Percentiles rank a stretch among this genome's conserved stretches.
phyloP scores from a whole-genome alignment of 2,113 vertebrate genomes.

The Euleptes europaea region DNA sequence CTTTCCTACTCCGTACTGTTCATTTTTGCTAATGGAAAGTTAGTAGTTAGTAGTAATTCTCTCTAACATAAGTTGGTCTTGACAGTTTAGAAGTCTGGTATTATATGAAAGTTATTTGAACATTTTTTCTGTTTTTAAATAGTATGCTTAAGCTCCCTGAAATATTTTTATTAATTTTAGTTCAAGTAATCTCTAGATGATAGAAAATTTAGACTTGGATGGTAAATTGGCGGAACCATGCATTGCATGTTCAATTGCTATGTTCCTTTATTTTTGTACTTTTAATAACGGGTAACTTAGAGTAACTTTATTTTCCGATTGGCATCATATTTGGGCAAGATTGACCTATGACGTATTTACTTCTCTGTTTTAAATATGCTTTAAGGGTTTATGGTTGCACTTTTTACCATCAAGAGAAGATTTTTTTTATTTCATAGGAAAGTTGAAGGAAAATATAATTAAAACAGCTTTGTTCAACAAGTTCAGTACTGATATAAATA shows the following conservation, averaged over 20 bases:
- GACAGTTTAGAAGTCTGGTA: neutral
- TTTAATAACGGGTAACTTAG: neutral
- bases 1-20: neutral
- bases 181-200: neutral
- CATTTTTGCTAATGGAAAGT: neutral
- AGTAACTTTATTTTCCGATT: neutral
- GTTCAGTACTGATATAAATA: neutral
- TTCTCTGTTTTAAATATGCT: no score
- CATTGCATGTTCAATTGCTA: neutral
- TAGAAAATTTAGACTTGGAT: neutral
- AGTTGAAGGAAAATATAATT: neutral
- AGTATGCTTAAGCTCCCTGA: neutral
- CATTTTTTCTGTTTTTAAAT: neutral
- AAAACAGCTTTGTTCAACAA: neutral
- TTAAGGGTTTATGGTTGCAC: neutral
- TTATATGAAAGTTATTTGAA: neutral
- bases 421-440: no score
- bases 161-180: neutral
- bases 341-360: neutral
- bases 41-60: neutral
- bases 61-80: neutral
- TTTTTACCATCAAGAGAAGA: conserved; percentile 29
- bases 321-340: neutral
- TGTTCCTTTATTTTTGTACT: neutral
- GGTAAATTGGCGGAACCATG: neutral